These are phyloP conservation scores for Hydropotes inermis DNA, from an alignment of 2,113 vertebrate genomes.

Conservation along the genomic window DNA sequence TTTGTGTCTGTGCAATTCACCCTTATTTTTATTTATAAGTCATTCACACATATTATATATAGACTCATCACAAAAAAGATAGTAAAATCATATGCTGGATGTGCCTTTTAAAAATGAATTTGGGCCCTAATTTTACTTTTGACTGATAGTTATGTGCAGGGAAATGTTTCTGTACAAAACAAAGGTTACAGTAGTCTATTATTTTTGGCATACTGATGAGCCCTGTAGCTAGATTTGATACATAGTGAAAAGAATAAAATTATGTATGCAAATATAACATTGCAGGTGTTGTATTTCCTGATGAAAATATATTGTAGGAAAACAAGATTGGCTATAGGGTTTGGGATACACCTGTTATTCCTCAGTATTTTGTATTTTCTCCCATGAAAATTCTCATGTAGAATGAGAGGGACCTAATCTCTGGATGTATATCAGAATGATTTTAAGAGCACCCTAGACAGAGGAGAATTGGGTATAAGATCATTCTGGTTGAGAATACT, in stretches of 20 bases:
- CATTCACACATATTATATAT: neutral
- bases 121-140: constrained; percentile 57
- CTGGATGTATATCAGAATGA: neutral
- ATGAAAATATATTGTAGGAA: constrained; percentile 2
- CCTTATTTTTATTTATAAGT: constrained; percentile 52
- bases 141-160: constrained; percentile 12
- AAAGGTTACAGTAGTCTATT: constrained; percentile 12
- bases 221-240: constrained; percentile 29
- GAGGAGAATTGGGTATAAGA: neutral
- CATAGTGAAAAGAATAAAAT: constrained; percentile 42
- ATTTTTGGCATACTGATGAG: constrained; percentile 42
- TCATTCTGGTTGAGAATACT: neutral
- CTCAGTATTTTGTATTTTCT: neutral
- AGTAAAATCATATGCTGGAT: neutral
- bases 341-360: neutral
- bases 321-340: neutral
- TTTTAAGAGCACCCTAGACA: neutral
- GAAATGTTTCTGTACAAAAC: constrained; percentile 8
- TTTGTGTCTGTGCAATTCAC: neutral
- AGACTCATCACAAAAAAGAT: constrained; percentile 32
- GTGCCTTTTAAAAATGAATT: constrained; percentile 49
- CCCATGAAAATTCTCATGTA: neutral
- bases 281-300: constrained; percentile 30
- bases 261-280: constrained; percentile 32
- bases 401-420: neutral